phyloP scores from a whole-genome alignment of 64 coral and sea anemone species.

The Pocillopora verrucosa region DNA sequence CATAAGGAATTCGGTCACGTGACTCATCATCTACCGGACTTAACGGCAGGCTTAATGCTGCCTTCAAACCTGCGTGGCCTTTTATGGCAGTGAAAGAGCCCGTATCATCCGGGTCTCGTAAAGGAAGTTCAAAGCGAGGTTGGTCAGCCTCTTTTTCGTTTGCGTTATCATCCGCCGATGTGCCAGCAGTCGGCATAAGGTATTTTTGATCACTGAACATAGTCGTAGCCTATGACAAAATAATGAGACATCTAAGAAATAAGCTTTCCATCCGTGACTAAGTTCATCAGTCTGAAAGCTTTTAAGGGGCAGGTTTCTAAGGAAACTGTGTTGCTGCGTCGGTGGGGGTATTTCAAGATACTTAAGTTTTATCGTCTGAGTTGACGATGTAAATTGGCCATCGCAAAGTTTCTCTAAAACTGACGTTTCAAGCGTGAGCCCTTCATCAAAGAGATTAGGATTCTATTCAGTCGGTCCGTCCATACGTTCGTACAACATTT shows the following conservation, averaged over 20 bases:
- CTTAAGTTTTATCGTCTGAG: no score
- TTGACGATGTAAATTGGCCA: no score
- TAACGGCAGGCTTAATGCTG: slow-evolving; percentile 35
- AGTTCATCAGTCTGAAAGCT: no score
- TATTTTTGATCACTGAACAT: slow-evolving; percentile 6
- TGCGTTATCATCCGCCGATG: slow-evolving; percentile 31
- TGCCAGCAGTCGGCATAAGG: neutral
- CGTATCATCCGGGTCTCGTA: neutral
- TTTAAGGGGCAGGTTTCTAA: no score
- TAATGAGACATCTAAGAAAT: neutral
- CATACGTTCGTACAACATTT: no score
- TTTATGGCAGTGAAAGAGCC: neutral
- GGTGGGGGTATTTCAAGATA: no score
- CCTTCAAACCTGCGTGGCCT: slow-evolving; percentile 5
- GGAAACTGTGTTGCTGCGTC: no score
- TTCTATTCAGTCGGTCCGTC: no score
- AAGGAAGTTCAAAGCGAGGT: slow-evolving; percentile 1
- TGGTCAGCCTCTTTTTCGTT: slow-evolving; percentile 13
- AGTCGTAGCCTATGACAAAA: neutral
- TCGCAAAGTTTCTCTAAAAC: no score
- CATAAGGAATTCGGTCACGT: slow-evolving; percentile 17
- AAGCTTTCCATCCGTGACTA: neutral
- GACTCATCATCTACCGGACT: neutral
- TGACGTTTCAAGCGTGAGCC: no score
- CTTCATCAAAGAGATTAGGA: no score